These are phyloP conservation scores for Telmatochromis sp. DNA, from an alignment of 2,113 vertebrate species.

Conservation along the genomic window DNA sequence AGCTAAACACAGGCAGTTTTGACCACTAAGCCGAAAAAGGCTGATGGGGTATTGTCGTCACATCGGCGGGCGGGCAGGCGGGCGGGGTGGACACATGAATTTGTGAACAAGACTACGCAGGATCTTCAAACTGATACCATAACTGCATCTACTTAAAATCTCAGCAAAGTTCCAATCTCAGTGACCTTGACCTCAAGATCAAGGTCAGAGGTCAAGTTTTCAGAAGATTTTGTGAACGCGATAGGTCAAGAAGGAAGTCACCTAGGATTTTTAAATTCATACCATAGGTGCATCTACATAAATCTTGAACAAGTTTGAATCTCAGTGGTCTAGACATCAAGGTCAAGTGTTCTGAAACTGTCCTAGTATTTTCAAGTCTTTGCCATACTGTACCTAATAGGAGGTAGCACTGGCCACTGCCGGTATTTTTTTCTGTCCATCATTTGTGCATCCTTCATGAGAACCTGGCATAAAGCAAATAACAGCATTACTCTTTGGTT, in stretches of 20 bases:
- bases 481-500: neutral
- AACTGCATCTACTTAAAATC: neutral
- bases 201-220: neutral
- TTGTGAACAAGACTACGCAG: fast-evolving
- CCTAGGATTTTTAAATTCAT: neutral
- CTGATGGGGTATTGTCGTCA: neutral
- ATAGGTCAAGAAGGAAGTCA: neutral
- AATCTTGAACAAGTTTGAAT: neutral
- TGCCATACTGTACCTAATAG: neutral
- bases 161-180: neutral
- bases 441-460: neutral
- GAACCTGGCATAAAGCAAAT: neutral
- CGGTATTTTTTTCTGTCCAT: neutral
- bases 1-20: neutral
- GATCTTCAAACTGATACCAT: neutral
- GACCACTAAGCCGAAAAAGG: neutral
- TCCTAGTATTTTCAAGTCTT: neutral
- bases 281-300: neutral
- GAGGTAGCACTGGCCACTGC: neutral
- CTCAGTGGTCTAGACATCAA: neutral
- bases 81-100: neutral
- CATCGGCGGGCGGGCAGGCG: fast-evolving
- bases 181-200: neutral
- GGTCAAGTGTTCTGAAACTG: neutral
- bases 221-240: fast-evolving